Percentiles rank a stretch among this genome's conserved stretches.
Evolutionary conservation across 2,113 vertebrate genomes (phyloP).

Genomic region (Tricholaema leucomelas): DNA sequence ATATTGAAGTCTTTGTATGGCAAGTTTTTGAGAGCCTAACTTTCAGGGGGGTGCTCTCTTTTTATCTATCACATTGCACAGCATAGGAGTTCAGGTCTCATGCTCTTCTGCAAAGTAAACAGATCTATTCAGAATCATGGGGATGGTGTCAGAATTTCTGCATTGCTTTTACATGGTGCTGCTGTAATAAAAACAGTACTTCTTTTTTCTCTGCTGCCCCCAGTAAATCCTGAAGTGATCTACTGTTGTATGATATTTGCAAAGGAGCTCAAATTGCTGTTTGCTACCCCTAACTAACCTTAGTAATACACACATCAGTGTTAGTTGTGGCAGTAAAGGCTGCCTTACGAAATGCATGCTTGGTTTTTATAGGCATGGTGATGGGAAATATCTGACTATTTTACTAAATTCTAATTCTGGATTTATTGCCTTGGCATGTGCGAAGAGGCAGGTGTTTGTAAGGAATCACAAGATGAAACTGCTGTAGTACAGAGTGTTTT

Average conservation of each 20-base stretch:
- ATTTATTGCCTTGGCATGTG: background rate
- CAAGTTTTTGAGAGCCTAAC: background rate
- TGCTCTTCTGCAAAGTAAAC: background rate
- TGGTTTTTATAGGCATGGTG: background rate
- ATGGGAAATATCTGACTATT: background rate
- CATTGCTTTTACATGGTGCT: background rate
- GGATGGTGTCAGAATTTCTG: background rate
- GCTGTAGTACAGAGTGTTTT: background rate
- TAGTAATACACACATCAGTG: background rate
- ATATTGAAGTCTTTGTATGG: background rate
- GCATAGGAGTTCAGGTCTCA: background rate
- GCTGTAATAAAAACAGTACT: background rate
- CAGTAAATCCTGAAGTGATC: background rate
- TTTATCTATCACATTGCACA: background rate
- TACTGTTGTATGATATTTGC: background rate
- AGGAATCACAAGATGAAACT: background rate
- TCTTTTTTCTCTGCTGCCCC: background rate
- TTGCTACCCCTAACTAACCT: background rate
- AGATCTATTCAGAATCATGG: background rate
- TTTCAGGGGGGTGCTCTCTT: background rate
- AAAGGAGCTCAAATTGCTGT: background rate
- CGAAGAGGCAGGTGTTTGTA: slow-evolving; percentile 4
- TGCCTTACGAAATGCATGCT: slow-evolving; percentile 15
- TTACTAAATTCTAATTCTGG: background rate
- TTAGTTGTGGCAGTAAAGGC: background rate